Evolutionary conservation across 2,888 invertebrate species (phyloP), one percentile per base, ranked within the genome.

Genomic region (Ethmia dodecea): DNA sequence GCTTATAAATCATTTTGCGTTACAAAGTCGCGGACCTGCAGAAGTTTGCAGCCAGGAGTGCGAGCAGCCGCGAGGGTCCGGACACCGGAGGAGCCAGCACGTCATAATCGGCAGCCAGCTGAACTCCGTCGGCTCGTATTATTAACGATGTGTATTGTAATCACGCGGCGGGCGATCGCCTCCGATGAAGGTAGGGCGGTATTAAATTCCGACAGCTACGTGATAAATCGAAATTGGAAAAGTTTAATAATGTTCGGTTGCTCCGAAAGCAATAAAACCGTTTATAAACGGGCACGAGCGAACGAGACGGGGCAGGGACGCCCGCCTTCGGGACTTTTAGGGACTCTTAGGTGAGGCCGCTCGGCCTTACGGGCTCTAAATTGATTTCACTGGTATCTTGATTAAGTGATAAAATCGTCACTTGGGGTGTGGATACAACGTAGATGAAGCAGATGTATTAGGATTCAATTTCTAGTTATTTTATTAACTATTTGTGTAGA

Each of bases 181-280:
- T 81, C 71, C 81, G 77, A 72, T 74, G 83, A 86, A 86, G 86
- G 84, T 86, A 81, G 83, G 84, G 84, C 80, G 86, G 86, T 86
- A 86, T 86, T 86, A 86, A 86, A 86, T 86, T 86, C 86, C 86
- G 86, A 86, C 86, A 86, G 84, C 86, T 86, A 86, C 86, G 86
- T 86, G 86, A 86, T 86, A 86, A 86, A 86, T 86, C 86, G 86
- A 86, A 86, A 86, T 86, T 86, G 86, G 86, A 86, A 86, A 86
- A 86, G 86, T 86, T 86, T 86, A 86, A 86, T 86, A 86, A 86
- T 86, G 86, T 86, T 86, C 86, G 84, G 84, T 84, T 84, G 84
- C 86, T 84, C 84, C 84, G 83, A 84, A 84, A 83, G 86, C 86
- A 86, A 86, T 86, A 86, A 86, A 86, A 86, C 80, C 86, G 86